Base-by-base conservation (phyloP, 2,888 invertebrate genomes). In the Gymnoscelis rufifasciata region DNA sequence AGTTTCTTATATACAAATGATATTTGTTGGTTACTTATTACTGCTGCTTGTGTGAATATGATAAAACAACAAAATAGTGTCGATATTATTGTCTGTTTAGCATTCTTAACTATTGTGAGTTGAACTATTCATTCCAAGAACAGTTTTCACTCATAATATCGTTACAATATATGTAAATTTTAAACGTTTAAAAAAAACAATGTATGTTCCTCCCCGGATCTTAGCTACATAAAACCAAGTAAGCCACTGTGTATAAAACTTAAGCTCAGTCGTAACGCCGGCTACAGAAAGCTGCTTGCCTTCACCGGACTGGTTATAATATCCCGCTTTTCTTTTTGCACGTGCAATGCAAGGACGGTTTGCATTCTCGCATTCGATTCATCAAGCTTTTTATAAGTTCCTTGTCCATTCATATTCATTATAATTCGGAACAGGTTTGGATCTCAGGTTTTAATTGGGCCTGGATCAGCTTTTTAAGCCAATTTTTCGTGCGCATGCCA, bases 211-310 rank as follows among this genome's bases (percentile, higher is more conserved):
- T 19, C 19, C n/a, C n/a, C 19, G 19, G 19, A 14, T n/a, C 15
- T 31, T 7, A 11, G 8, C 30, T 12, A 15, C 6, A 35, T 19
- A 35, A 19, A 19, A 35, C 10, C 35, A 23, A 23, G 15, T 35
- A 23, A 19, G 7, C 19, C 35, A 23, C 10, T 59, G 54, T 61
- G 48, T 52, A 61, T 54, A 55, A 38, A 47, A 53, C 58, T 38
- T 47, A 31, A 52, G 42, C 47, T 53, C 52, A 54, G 60, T 35
- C n/a, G 55, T 56, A 59, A 57, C 57, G 53, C 63, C 57, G 63
- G 68, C 71, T 68, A 65, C 68, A 56, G 72, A 82, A 83, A 83
- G 83, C 74, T 60, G 86, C 76, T 83, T 79, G 62, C 84, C 87
- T 86, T 86, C 80, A 63, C 64, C 58, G 59, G 63, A 66, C 66